Percentiles rank a stretch among this genome's conserved stretches.
Evolutionary conservation across 2,113 vertebrate genomes (phyloP).

Genomic region (Dipodomys stephensi): DNA sequence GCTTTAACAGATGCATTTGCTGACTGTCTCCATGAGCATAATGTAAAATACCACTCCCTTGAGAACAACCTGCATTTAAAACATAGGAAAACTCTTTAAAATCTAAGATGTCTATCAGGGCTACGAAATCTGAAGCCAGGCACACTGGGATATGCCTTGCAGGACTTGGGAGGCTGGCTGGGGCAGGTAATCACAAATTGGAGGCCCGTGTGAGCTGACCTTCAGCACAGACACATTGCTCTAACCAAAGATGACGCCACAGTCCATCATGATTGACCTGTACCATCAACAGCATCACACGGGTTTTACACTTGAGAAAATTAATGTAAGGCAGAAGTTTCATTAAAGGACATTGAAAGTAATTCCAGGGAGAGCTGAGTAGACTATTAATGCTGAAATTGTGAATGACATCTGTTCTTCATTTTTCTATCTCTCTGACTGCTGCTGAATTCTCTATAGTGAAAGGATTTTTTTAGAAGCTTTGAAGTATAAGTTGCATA

Average conservation of each 20-base stretch:
- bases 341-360: not conserved
- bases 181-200: no score
- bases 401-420: not conserved
- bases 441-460: not conserved
- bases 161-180: no score
- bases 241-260: not conserved
- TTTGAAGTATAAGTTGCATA: not conserved
- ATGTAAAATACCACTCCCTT: slow-evolving; percentile 88
- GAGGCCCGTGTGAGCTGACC: no score
- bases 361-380: not conserved
- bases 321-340: not conserved
- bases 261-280: not conserved
- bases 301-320: slow-evolving; percentile 30
- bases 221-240: no score
- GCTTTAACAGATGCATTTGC: slow-evolving; percentile 86
- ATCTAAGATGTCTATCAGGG: not conserved
- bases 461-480: not conserved
- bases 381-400: not conserved
- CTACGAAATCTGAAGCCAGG: not conserved
- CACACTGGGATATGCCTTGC: no score
- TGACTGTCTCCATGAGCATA: slow-evolving; percentile 87
- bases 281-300: not conserved
- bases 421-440: not conserved
- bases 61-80: slow-evolving; percentile 85
- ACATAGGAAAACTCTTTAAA: slow-evolving; percentile 45